phyloP scores from a whole-genome alignment of 2,888 invertebrate species.

The Netelia inedita region DNA sequence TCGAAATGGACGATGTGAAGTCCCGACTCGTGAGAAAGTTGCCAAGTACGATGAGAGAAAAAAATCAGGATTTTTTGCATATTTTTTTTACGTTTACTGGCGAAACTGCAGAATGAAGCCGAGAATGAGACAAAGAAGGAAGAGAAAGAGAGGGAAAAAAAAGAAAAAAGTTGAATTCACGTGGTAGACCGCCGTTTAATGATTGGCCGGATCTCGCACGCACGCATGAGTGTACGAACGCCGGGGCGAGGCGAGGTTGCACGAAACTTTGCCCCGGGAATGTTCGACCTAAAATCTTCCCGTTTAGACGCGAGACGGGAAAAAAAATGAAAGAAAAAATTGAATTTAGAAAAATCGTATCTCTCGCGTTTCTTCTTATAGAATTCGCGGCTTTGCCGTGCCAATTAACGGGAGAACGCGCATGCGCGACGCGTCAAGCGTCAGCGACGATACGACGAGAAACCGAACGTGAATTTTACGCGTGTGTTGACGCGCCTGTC shows the following conservation, averaged over 20 bases:
- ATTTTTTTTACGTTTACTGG: background rate
- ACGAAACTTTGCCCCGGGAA: slow-evolving; percentile 26
- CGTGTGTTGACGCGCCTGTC: slow-evolving; percentile 23
- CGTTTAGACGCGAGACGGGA: background rate
- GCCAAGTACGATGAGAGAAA: background rate
- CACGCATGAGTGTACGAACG: slow-evolving; percentile 22
- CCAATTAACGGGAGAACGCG: slow-evolving; percentile 41
- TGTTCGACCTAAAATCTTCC: slow-evolving; percentile 4
- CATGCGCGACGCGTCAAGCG: slow-evolving; percentile 53
- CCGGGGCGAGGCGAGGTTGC: slow-evolving; percentile 13
- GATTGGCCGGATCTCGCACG: slow-evolving; percentile 49
- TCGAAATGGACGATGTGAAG: background rate
- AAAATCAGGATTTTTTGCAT: background rate
- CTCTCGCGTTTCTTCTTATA: background rate
- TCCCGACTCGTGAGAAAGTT: background rate
- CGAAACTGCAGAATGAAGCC: slow-evolving; percentile 13
- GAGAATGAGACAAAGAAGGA: background rate
- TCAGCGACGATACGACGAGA: slow-evolving; percentile 18
- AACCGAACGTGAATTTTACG: background rate
- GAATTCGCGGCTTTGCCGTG: background rate
- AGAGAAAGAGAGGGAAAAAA: slow-evolving; percentile 5
- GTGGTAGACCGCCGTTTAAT: slow-evolving; percentile 38
- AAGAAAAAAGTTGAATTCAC: slow-evolving; percentile 26
- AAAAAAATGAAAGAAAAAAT: too few relatives aligned
- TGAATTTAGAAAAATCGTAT: background rate